Evolutionary conservation across 2,797 vertebrate species (phyloP).

Genomic region (Pangasius sanitwongsei): DNA sequence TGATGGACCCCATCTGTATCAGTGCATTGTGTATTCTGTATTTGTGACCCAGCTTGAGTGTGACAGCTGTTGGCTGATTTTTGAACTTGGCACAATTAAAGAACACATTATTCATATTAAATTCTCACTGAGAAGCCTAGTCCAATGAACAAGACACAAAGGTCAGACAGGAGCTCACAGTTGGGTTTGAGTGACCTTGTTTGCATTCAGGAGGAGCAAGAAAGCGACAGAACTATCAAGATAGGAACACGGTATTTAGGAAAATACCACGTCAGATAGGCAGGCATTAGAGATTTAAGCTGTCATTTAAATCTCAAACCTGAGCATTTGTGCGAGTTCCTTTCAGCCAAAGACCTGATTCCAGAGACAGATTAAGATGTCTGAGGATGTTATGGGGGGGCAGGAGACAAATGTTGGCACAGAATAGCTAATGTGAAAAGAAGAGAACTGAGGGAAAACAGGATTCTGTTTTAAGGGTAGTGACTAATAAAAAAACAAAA

Average conservation of each 20-base stretch:
- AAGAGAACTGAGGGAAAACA: constrained; percentile 18
- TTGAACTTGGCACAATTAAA: constrained; percentile 35
- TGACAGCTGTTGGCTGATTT: constrained; percentile 37
- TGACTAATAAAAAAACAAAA: neutral
- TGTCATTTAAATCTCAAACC: constrained; percentile 1
- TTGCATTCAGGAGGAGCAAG: constrained; percentile 18
- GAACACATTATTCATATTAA: constrained; percentile 29
- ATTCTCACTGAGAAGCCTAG: constrained; percentile 15
- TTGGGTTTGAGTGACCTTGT: constrained; percentile 14
- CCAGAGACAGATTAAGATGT: constrained; percentile 23
- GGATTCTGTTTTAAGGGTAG: constrained; percentile 35
- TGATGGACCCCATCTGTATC: constrained; percentile 28
- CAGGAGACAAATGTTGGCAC: constrained; percentile 11
- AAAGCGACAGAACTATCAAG: constrained; percentile 6
- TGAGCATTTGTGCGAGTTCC: neutral
- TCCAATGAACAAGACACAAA: constrained; percentile 7
- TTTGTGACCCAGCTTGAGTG: constrained; percentile 34
- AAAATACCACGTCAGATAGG: neutral
- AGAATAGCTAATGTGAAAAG: constrained; percentile 20
- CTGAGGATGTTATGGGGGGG: neutral
- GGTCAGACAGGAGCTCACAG: constrained; percentile 15
- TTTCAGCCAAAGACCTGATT: neutral
- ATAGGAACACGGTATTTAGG: constrained; percentile 4
- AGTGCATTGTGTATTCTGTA: constrained; percentile 19
- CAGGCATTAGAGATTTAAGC: neutral